Conservation (phyloP, 2,888 invertebrate species). For the Mycalesis mineus region DNA sequence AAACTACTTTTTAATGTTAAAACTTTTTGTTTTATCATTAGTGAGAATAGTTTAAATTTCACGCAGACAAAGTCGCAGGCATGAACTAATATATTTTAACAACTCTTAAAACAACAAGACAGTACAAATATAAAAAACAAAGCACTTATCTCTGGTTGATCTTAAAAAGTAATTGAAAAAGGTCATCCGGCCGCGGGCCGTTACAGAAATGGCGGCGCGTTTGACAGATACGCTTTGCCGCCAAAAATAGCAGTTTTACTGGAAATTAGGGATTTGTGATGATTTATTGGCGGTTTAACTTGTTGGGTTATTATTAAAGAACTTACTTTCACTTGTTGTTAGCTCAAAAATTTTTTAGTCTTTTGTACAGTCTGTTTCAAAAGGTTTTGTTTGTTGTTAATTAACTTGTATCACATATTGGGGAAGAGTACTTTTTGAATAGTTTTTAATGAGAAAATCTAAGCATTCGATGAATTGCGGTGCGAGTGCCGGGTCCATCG, state of each 20-base stretch:
- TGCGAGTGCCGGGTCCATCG: too few relatives aligned
- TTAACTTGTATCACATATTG: too few relatives aligned
- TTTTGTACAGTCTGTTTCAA: neutral
- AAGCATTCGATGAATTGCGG: too few relatives aligned
- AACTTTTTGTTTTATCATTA: too few relatives aligned
- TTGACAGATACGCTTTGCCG: conserved; percentile 9
- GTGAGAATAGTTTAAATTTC: too few relatives aligned
- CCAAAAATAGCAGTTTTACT: conserved; percentile 7
- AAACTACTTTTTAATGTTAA: too few relatives aligned
- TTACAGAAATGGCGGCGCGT: conserved; percentile 17
- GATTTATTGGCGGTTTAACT: conserved; percentile 4
- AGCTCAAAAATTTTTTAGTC: too few relatives aligned
- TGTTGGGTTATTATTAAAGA: neutral
- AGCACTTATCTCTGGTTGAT: conserved; percentile 4
- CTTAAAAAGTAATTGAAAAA: conserved; percentile 15
- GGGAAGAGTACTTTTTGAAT: too few relatives aligned
- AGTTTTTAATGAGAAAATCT: too few relatives aligned
- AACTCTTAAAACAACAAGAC: neutral
- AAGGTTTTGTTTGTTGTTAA: too few relatives aligned
- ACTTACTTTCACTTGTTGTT: neutral
- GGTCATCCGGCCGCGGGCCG: conserved; percentile 9
- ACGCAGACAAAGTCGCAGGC: too few relatives aligned
- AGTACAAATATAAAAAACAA: neutral
- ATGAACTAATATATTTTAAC: too few relatives aligned
- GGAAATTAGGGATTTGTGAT: neutral